Conservation (phyloP, 2,113 vertebrate genomes). For the Psittacus erithacus region DNA sequence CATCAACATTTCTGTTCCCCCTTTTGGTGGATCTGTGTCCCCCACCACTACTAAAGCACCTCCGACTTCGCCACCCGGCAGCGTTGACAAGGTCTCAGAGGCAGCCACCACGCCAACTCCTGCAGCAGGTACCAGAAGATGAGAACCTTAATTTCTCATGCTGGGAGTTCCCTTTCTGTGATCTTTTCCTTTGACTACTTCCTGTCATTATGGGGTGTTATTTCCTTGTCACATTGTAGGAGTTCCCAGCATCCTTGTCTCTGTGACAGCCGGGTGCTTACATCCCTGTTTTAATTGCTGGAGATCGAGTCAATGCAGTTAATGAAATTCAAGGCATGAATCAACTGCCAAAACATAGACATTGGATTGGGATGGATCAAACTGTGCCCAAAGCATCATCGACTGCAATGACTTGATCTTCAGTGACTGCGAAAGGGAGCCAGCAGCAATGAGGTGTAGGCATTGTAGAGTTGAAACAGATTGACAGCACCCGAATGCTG, state of each 20-base stretch:
- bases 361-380: neutral
- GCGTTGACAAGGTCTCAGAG: neutral
- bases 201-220: neutral
- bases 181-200: neutral
- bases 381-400: neutral
- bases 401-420: neutral
- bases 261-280: neutral
- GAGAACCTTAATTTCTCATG: neutral
- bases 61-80: neutral
- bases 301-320: neutral
- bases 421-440: neutral
- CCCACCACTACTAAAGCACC: neutral
- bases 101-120: rapidly evolving
- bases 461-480: neutral
- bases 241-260: rapidly evolving
- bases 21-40: rapidly evolving
- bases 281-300: neutral
- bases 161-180: neutral
- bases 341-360: neutral
- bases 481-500: neutral
- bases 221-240: neutral
- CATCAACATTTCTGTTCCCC: rapidly evolving
- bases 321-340: neutral
- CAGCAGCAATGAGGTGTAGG: rapidly evolving
- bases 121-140: conserved; percentile 1